A percentile compares a stretch with the other conserved stretches of the same genome.
Evolutionary conservation across 1,140 invertebrate genomes (phyloP).

Genomic region (Neelides sp.): DNA sequence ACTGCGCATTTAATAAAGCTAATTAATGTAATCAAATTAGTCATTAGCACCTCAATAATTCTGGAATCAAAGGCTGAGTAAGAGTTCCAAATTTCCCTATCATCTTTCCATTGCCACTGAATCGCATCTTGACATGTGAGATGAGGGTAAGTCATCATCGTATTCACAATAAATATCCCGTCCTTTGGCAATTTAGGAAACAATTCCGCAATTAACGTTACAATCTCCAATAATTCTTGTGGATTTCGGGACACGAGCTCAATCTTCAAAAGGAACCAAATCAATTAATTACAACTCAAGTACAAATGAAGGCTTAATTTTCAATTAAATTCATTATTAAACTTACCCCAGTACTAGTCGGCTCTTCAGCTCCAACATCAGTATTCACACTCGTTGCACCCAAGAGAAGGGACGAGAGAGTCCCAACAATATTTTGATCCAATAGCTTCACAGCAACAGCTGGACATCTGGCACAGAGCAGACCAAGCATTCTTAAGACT

Average conservation of each 20-base stretch:
- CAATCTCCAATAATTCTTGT: constrained; percentile 92
- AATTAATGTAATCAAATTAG: background rate
- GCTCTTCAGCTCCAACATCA: constrained; percentile 28
- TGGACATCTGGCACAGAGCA: constrained; percentile 88
- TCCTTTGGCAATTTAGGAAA: constrained; percentile 87
- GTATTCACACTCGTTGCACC: constrained; percentile 53
- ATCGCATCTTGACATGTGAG: constrained; percentile 48
- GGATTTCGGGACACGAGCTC: constrained; percentile 79
- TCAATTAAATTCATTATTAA: background rate
- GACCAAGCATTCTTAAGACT: constrained; percentile 83
- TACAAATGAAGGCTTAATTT: background rate
- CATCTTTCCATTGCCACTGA: constrained; percentile 92
- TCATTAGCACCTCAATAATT: constrained; percentile 58
- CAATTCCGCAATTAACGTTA: constrained; percentile 85
- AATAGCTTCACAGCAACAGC: constrained; percentile 78
- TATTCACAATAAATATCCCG: constrained; percentile 86
- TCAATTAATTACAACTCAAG: background rate
- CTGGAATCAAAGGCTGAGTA: constrained; percentile 59
- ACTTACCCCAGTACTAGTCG: constrained; percentile 9
- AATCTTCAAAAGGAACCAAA: constrained; percentile 40
- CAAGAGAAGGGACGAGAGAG: constrained; percentile 77
- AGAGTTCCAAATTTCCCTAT: constrained; percentile 56
- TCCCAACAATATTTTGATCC: constrained; percentile 89
- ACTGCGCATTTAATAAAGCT: background rate
- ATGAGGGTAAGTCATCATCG: constrained; percentile 65